phyloP scores from a whole-genome alignment of 2,113 vertebrate species.

The Romanogobio albipinnatus region DNA sequence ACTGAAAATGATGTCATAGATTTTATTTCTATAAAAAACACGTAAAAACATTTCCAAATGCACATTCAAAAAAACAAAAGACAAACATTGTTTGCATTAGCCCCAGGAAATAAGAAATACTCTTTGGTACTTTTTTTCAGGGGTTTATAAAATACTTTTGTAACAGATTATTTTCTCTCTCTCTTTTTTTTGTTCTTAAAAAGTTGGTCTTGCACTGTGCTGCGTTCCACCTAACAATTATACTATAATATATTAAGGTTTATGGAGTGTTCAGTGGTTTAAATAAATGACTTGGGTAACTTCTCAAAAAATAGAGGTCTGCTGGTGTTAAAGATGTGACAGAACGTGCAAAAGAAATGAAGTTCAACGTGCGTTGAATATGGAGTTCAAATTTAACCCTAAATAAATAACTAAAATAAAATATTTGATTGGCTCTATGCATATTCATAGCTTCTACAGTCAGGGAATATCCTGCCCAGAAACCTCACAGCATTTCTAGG shows the following conservation, averaged over 20 bases:
- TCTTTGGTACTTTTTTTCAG: constrained; percentile 17
- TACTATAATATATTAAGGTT: background rate
- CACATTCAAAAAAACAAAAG: constrained; percentile 62
- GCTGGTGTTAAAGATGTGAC: background rate
- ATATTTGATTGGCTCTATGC: background rate
- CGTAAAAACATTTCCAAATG: constrained; percentile 42
- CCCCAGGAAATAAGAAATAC: background rate
- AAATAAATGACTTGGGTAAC: background rate
- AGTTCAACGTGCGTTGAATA: too few species aligned
- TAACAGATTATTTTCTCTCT: background rate
- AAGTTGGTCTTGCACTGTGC: background rate
- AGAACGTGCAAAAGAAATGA: background rate
- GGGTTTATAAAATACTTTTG: background rate
- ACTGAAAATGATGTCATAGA: constrained; percentile 45
- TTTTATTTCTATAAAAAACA: constrained; percentile 69
- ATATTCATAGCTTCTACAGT: background rate
- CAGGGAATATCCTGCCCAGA: background rate
- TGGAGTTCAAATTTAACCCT: constrained; percentile 7
- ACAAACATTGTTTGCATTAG: constrained; percentile 48
- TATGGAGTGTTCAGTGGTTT: constrained; percentile 30
- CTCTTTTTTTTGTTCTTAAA: background rate
- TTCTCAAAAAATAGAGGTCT: background rate
- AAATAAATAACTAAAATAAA: constrained; percentile 35
- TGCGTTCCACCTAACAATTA: background rate
- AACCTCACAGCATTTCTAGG: background rate